phyloP scores from a whole-genome alignment of 1,140 invertebrate genomes.

The Aphelinus certus region DNA sequence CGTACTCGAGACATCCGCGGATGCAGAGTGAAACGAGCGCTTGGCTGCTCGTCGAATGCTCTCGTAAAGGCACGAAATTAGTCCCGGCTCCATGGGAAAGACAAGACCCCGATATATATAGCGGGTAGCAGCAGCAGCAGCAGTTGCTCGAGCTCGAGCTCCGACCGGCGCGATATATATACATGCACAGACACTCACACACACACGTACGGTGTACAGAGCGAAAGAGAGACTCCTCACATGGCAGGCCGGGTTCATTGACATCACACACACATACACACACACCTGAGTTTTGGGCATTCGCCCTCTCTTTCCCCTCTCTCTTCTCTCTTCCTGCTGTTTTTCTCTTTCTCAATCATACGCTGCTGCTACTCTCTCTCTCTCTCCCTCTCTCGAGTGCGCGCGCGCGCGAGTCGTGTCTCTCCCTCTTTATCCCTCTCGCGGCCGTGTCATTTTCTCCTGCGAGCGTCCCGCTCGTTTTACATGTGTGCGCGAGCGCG shows the following conservation, averaged over 20 bases:
- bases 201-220: not conserved
- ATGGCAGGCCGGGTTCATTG: slow-evolving; percentile 64
- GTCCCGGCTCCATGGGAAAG: slow-evolving; percentile 65
- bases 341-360: not conserved
- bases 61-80: slow-evolving; percentile 65
- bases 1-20: too few relatives aligned
- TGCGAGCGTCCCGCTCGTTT: slow-evolving; percentile 30
- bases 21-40: too few relatives aligned
- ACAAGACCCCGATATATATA: slow-evolving; percentile 64
- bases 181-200: not conserved
- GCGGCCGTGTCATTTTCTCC: slow-evolving; percentile 21
- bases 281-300: slow-evolving; percentile 63
- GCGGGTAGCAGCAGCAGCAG: slow-evolving; percentile 50
- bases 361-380: too few relatives aligned
- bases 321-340: slow-evolving; percentile 35
- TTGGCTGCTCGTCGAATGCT: slow-evolving; percentile 37
- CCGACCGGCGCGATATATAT: too few relatives aligned
- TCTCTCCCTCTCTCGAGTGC: too few relatives aligned
- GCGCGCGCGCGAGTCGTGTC: too few relatives aligned
- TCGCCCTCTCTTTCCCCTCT: slow-evolving; percentile 54
- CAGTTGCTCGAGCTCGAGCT: too few relatives aligned
- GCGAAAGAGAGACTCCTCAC: slow-evolving; percentile 54
- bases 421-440: slow-evolving; percentile 19
- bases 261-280: slow-evolving; percentile 46
- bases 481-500: too few relatives aligned